Conservation (phyloP, 1,140 invertebrate species). For the Branchinecta lynchi region DNA sequence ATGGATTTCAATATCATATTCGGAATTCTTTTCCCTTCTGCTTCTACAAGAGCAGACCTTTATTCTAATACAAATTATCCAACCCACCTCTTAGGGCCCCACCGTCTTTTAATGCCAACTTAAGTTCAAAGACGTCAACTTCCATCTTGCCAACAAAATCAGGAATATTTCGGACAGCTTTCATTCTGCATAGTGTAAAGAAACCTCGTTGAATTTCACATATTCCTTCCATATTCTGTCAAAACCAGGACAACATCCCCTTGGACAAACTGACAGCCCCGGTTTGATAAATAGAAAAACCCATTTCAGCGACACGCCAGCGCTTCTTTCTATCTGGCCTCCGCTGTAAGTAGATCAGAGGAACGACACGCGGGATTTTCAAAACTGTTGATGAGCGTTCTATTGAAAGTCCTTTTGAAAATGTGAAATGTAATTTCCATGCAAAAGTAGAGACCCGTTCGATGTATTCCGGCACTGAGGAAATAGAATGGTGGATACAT, state of each 20-base stretch:
- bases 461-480: not conserved
- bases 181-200: too few relatives aligned
- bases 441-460: constrained; percentile 8
- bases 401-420: constrained; percentile 4
- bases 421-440: constrained; percentile 1
- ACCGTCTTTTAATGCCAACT: too few relatives aligned
- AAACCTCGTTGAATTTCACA: too few relatives aligned
- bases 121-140: too few relatives aligned
- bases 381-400: not conserved
- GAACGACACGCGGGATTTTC: not conserved
- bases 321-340: not conserved
- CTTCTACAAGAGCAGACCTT: too few relatives aligned
- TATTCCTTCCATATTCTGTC: not conserved
- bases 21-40: too few relatives aligned
- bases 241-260: not conserved
- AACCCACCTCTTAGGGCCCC: too few relatives aligned
- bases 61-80: too few relatives aligned
- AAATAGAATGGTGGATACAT: too few relatives aligned
- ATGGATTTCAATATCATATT: too few relatives aligned
- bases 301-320: not conserved
- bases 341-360: not conserved
- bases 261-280: not conserved
- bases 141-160: too few relatives aligned
- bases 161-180: too few relatives aligned
- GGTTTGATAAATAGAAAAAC: not conserved